Conservation (phyloP, 2,797 vertebrate species). For the Leontopithecus rosalia region DNA sequence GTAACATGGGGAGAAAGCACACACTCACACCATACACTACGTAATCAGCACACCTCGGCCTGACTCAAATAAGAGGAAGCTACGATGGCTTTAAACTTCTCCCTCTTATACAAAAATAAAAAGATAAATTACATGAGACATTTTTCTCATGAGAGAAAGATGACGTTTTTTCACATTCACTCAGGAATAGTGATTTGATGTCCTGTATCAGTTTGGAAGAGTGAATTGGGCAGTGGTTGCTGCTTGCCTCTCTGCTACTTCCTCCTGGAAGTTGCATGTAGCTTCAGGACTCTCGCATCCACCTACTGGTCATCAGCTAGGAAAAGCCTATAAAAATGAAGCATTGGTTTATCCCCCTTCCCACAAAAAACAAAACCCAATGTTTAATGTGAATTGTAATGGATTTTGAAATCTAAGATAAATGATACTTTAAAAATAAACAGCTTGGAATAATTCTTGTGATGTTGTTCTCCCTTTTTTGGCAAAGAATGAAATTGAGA, state of each 20-base stretch:
- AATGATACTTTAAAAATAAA: constrained; percentile 66
- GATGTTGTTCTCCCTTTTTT: background rate
- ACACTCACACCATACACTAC: fast-evolving
- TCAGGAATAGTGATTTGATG: background rate
- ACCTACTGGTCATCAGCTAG: background rate
- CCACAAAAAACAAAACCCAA: background rate
- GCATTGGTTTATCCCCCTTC: background rate
- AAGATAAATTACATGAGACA: background rate
- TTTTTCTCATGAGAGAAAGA: background rate
- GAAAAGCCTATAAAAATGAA: background rate
- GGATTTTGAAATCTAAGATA: constrained; percentile 63
- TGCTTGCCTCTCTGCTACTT: background rate
- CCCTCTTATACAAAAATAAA: background rate
- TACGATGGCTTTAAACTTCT: background rate
- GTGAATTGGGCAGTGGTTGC: too few relatives aligned
- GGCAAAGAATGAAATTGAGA: constrained; percentile 52
- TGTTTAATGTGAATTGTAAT: constrained; percentile 21
- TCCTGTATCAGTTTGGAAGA: too few relatives aligned
- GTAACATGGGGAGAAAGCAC: background rate
- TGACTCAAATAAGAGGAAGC: background rate
- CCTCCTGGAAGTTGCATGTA: background rate
- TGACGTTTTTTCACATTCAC: background rate
- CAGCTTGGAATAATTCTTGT: constrained; percentile 4
- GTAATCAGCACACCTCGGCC: too few relatives aligned
- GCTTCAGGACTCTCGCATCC: background rate